phyloP scores from a whole-genome alignment of 2,797 vertebrate species.

The Coendou prehensilis region DNA sequence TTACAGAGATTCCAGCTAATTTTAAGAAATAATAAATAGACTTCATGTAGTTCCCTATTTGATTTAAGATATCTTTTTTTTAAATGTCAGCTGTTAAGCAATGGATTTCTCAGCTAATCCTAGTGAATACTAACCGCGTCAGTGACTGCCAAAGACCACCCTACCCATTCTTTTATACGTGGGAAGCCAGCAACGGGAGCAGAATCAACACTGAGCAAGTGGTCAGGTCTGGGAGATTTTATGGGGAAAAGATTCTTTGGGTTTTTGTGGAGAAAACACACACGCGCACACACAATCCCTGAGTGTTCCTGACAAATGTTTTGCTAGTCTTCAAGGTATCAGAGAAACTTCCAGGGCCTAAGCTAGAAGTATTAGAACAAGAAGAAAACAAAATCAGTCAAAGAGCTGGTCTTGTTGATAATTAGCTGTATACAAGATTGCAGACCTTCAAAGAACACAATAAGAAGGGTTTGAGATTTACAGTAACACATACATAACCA shows the following conservation, averaged over 20 bases:
- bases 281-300: neutral
- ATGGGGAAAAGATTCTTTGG: slow-evolving; percentile 9
- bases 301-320: neutral
- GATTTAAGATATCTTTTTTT: slow-evolving; percentile 65
- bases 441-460: neutral
- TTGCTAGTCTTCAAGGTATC: slow-evolving; percentile 31
- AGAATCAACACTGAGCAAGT: neutral
- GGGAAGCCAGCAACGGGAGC: slow-evolving; percentile 1
- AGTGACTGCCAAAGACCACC: slow-evolving; percentile 39
- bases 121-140: slow-evolving; percentile 28
- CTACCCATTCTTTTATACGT: neutral
- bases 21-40: slow-evolving; percentile 67
- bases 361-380: neutral
- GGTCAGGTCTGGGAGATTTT: neutral
- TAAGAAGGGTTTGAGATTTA: neutral
- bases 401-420: neutral
- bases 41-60: slow-evolving; percentile 68
- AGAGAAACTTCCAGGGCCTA: slow-evolving; percentile 33
- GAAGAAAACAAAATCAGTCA: slow-evolving; percentile 64
- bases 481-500: neutral
- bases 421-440: neutral
- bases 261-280: neutral
- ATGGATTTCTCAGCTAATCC: slow-evolving; percentile 67
- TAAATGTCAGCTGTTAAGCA: slow-evolving; percentile 75
- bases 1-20: slow-evolving; percentile 70